A percentile compares a stretch with the other conserved stretches of the same genome.
Evolutionary conservation across 2,888 invertebrate genomes (phyloP).

Genomic region (Eristalis tenax): DNA sequence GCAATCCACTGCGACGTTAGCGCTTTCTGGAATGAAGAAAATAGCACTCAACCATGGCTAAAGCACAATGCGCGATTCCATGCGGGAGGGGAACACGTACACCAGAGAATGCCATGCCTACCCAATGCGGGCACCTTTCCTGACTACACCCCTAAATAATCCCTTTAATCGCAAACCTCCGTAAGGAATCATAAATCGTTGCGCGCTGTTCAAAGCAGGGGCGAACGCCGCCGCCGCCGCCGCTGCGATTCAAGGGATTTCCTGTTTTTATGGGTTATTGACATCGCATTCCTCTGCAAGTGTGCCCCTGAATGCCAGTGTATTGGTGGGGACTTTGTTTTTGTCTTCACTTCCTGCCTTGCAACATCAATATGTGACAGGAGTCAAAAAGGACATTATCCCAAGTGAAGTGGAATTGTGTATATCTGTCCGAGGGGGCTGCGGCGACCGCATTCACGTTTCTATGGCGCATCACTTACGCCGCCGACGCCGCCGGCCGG

Average conservation of each 20-base stretch:
- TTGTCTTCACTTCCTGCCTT: constrained; percentile 44
- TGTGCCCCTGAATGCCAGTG: not conserved
- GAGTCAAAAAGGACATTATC: constrained; percentile 1
- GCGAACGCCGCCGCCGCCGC: not conserved
- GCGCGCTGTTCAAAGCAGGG: constrained; percentile 23
- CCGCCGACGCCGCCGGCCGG: not conserved
- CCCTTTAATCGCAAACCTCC: constrained; percentile 14
- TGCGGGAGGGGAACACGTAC: not conserved
- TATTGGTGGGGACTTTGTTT: constrained; percentile 4
- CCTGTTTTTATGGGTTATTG: constrained; percentile 67
- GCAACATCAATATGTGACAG: constrained; percentile 40
- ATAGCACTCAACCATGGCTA: not conserved
- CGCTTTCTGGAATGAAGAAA: not conserved
- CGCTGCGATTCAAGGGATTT: constrained; percentile 41
- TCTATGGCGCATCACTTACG: constrained; percentile 29
- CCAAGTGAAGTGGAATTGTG: constrained; percentile 32
- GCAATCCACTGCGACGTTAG: constrained; percentile 22
- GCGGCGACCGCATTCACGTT: constrained; percentile 10
- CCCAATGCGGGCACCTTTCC: constrained; percentile 39
- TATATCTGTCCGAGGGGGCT: constrained; percentile 39
- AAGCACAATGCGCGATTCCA: not conserved
- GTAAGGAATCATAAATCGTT: constrained; percentile 49
- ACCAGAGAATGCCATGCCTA: not conserved
- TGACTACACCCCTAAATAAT: constrained; percentile 38
- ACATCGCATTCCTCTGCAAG: constrained; percentile 29